Evolutionary conservation across 2,888 invertebrate species (phyloP), one percentile per base, ranked within the genome.

Genomic region (Philonicus albiceps): DNA sequence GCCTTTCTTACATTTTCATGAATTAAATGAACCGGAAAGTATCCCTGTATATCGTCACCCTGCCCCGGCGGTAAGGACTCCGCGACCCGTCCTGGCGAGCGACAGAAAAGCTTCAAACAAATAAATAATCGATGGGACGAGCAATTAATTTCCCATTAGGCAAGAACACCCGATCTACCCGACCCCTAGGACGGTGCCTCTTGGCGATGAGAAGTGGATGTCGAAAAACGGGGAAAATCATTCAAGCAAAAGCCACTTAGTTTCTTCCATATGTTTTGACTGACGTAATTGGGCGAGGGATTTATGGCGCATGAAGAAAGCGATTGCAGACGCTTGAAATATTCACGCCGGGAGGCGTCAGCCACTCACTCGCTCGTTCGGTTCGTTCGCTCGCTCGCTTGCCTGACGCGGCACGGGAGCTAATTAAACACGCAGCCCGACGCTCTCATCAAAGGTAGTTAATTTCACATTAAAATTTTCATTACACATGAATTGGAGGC

Each of bases 81-180:
- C 64, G 55, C 11, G 22, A 27, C n/a, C 19, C 22, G 37, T 49
- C 37, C 34, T 22, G 31, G 49, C 49, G 49, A n/a, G 49, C 49
- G 81, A 87, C 81, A 86, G 86, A 64, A 88, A 34, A 87, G 88
- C 88, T 88, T 88, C 87, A 87, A 88, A 87, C 88, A 89, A 89
- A 89, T 89, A 89, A 89, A 89, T 89, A 88, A 89, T 89, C 88
- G 88, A 88, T 88, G 88, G 88, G 87, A 89, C 88, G 89, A 89
- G 89, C 89, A 89, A 89, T 89, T 89, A 89, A 89, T 89, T 89
- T 89, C 89, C 88, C 89, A 89, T 89, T 89, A 89, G 89, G 89
- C n/a, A 88, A 16, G 89, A 88, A 53, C 73, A 73, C 30, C 73
- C 84, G 16, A 43, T 22, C 78, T 8, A 27, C 19, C 16, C 27